Evolutionary conservation across 2,888 invertebrate species (phyloP).

Genomic region (Trachelus troglodyta): DNA sequence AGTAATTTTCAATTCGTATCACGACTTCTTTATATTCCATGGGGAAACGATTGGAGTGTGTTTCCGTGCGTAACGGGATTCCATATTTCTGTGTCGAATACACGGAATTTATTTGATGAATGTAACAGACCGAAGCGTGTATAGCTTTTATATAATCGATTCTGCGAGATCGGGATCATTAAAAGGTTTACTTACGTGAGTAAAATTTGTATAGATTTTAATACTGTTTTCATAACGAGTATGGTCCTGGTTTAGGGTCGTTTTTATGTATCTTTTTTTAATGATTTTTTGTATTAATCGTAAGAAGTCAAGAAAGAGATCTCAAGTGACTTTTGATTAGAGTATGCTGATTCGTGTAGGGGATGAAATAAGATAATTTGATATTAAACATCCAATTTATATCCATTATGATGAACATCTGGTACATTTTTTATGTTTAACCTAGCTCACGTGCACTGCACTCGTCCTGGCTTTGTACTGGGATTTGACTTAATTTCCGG

Average conservation of each 20-base stretch:
- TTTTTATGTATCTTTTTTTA: not conserved
- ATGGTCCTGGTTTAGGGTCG: not conserved
- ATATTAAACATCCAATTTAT: not conserved
- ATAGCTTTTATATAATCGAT: not conserved
- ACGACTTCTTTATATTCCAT: not conserved
- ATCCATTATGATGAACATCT: not conserved
- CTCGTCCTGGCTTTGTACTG: not conserved
- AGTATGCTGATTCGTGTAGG: not conserved
- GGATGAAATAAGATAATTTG: not conserved
- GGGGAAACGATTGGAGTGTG: not conserved
- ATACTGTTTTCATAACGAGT: not conserved
- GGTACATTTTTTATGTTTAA: not conserved
- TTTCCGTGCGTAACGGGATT: not conserved
- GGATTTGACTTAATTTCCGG: not conserved
- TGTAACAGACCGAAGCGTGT: not conserved
- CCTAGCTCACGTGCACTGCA: not conserved
- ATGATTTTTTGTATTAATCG: not conserved
- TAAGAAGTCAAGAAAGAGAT: not conserved
- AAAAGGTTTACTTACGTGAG: not conserved
- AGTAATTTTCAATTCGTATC: not conserved
- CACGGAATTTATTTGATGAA: not conserved
- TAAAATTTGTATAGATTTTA: not conserved
- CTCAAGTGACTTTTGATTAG: not conserved
- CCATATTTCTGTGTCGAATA: not conserved
- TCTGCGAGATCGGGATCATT: not conserved